Evolutionary conservation across 2,113 vertebrate species (phyloP).

Genomic region (Melanerpes aurifrons): DNA sequence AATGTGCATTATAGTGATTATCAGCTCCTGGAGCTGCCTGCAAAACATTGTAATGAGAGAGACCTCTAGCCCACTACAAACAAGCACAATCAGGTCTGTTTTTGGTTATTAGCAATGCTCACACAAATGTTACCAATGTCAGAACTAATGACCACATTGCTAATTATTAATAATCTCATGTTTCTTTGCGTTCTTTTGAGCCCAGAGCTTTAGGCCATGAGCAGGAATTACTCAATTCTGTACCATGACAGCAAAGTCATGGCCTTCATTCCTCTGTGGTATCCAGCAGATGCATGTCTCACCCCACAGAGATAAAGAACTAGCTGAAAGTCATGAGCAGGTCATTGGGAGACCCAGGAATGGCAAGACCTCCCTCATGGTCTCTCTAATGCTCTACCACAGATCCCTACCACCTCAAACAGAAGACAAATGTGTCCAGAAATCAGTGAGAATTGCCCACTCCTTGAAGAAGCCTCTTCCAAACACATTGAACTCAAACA

Average conservation of each 20-base stretch:
- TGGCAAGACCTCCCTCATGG: fast-evolving
- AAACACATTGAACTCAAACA: background rate
- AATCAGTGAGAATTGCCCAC: background rate
- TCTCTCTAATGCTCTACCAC: background rate
- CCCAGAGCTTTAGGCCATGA: background rate
- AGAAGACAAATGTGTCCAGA: background rate
- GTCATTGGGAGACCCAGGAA: background rate
- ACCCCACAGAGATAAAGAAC: background rate
- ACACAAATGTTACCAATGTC: conserved; percentile 21
- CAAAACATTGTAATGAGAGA: background rate
- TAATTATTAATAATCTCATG: conserved; percentile 52
- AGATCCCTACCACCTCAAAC: background rate
- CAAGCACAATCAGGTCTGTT: conserved; percentile 40
- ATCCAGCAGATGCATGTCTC: background rate
- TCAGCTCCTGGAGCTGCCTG: background rate
- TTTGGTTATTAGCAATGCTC: conserved; percentile 40
- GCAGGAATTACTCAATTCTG: conserved; percentile 26
- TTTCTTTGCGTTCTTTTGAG: background rate
- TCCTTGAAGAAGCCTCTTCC: background rate
- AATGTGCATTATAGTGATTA: conserved; percentile 33
- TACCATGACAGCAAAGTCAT: background rate
- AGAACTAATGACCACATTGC: conserved; percentile 24
- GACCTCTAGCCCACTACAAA: conserved; percentile 41
- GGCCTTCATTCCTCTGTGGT: background rate
- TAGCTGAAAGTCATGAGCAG: background rate